Conservation (phyloP, 2,888 invertebrate species). For the Leucophora obtusa region DNA sequence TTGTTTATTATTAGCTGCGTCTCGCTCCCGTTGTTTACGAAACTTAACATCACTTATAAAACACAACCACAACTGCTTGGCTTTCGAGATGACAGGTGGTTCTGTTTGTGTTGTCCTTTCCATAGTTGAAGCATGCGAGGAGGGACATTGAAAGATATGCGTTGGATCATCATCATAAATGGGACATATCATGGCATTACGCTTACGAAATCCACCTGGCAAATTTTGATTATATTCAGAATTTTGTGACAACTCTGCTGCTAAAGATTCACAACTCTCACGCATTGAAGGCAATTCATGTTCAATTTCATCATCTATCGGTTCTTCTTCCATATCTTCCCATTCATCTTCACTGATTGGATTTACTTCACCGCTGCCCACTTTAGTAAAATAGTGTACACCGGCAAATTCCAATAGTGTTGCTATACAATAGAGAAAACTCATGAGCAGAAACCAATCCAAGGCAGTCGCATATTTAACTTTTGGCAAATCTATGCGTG, state of each 20-base stretch:
- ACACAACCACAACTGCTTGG: constrained; percentile 89
- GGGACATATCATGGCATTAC: constrained; percentile 82
- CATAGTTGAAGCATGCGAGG: constrained; percentile 82
- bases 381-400: constrained; percentile 96
- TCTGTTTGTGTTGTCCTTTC: constrained; percentile 92
- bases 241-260: constrained; percentile 71
- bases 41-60: constrained; percentile 88
- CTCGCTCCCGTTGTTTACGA: constrained; percentile 86
- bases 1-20: constrained; percentile 80
- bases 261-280: constrained; percentile 66
- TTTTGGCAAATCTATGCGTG: constrained; percentile 93
- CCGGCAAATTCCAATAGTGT: constrained; percentile 96
- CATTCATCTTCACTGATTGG: constrained; percentile 88
- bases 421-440: constrained; percentile 95
- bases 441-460: constrained; percentile 95
- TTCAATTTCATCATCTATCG: constrained; percentile 58
- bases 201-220: constrained; percentile 77
- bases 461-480: constrained; percentile 96
- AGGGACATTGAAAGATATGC: constrained; percentile 75
- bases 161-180: constrained; percentile 82
- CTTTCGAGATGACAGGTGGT: constrained; percentile 84
- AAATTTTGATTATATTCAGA: constrained; percentile 68
- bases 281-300: constrained; percentile 60
- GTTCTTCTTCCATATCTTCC: constrained; percentile 83
- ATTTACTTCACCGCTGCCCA: constrained; percentile 89